These are phyloP conservation scores for Chamaea fasciata DNA, from an alignment of 2,113 vertebrate genomes.

Conservation along the genomic window DNA sequence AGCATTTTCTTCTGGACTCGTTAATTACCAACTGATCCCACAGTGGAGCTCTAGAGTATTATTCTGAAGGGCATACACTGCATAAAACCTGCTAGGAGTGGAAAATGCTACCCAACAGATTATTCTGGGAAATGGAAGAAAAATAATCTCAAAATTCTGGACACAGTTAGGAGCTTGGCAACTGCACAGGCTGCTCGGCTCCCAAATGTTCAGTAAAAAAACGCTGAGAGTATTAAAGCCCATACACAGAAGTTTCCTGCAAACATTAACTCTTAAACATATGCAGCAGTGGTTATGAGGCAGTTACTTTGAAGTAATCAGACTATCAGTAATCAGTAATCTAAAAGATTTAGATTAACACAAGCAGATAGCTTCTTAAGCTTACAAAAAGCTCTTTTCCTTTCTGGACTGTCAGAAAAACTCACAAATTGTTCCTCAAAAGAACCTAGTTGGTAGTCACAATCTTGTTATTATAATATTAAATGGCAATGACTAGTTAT, in stretches of 20 bases:
- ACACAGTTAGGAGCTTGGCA: slow-evolving; percentile 19
- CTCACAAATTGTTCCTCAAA: neutral
- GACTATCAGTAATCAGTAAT: too few species aligned
- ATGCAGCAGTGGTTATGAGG: neutral
- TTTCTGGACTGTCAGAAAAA: neutral
- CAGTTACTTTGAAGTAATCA: neutral
- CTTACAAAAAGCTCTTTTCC: neutral
- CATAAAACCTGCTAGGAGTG: neutral
- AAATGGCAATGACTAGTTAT: neutral
- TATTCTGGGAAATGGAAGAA: neutral
- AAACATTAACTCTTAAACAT: neutral
- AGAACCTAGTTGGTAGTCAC: neutral
- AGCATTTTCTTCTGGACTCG: neutral
- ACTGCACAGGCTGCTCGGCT: neutral
- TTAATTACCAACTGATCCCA: neutral
- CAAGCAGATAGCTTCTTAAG: neutral
- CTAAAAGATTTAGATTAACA: neutral
- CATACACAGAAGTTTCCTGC: neutral
- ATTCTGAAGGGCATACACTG: neutral
- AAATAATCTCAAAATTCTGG: slow-evolving; percentile 38
- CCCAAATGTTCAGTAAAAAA: slow-evolving; percentile 13
- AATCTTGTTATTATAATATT: neutral
- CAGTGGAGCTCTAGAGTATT: neutral
- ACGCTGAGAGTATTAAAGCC: neutral
- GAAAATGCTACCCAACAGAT: slow-evolving; percentile 1